A percentile compares a stretch with the other conserved stretches of the same genome.
These are phyloP conservation scores for Eupristina koningsbergeri DNA, from an alignment of 1,140 invertebrate genomes.

Conservation along the genomic window DNA sequence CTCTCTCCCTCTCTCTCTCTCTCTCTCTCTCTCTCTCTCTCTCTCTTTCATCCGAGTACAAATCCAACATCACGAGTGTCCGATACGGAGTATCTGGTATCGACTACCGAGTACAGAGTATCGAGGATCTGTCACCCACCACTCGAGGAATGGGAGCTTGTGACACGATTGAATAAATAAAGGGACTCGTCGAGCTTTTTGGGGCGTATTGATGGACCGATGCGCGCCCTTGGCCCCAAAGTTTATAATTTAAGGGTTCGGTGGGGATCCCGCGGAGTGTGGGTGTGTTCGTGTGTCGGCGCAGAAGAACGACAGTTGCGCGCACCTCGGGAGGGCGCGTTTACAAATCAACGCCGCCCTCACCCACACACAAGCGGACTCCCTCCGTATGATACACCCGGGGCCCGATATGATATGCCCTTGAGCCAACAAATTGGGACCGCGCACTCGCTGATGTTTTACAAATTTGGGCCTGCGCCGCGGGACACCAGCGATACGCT, in stretches of 20 bases:
- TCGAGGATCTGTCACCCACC: too few species aligned
- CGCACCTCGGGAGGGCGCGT: slow-evolving; percentile 33
- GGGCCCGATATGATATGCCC: slow-evolving; percentile 51
- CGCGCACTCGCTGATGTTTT: slow-evolving; percentile 54
- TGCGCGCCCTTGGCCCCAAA: too few species aligned
- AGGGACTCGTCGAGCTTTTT: too few species aligned
- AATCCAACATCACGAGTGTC: too few species aligned
- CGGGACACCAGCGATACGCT: slow-evolving; percentile 55
- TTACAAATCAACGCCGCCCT: slow-evolving; percentile 40
- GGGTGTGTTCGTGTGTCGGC: not conserved
- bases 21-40: too few species aligned
- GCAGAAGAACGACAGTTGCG: slow-evolving; percentile 28
- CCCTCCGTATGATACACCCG: too few species aligned
- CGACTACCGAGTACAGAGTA: too few species aligned
- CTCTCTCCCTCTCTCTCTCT: too few species aligned
- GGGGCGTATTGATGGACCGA: not conserved
- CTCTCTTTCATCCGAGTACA: too few species aligned
- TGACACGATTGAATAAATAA: too few species aligned
- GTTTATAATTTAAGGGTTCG: not conserved
- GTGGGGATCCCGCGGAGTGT: not conserved
- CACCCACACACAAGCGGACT: not conserved
- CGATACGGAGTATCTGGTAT: too few species aligned
- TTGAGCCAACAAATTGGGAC: slow-evolving; percentile 60
- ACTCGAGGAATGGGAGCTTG: too few species aligned
- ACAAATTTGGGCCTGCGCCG: slow-evolving; percentile 69